phyloP scores from a whole-genome alignment of 2,797 vertebrate species.

The Poecilia velifera region DNA sequence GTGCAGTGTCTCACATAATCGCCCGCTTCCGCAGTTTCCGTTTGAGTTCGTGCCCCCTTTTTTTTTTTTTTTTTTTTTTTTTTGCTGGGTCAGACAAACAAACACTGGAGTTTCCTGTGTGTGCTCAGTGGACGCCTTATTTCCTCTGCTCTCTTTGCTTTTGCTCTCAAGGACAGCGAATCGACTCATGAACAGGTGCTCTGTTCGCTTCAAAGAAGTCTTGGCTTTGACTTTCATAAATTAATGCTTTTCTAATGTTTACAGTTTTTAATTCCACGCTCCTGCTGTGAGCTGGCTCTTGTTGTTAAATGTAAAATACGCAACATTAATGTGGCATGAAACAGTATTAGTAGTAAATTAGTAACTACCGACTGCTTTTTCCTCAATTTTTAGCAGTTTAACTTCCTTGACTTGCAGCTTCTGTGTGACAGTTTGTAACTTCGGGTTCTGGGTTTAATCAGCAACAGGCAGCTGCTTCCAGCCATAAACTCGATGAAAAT shows the following conservation, averaged over 20 bases:
- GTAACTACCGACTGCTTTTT: not conserved
- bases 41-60: slow-evolving; percentile 7
- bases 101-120: slow-evolving; percentile 50
- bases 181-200: slow-evolving; percentile 30
- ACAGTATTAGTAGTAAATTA: not conserved
- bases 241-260: not conserved
- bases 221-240: not conserved
- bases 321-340: not conserved
- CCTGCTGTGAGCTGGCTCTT: not conserved
- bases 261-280: not conserved
- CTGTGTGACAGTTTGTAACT: not conserved
- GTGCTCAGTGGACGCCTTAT: slow-evolving; percentile 20
- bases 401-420: not conserved
- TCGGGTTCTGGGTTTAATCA: not conserved
- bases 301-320: not conserved
- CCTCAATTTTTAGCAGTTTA: not conserved
- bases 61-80: slow-evolving; percentile 13
- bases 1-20: slow-evolving; percentile 26
- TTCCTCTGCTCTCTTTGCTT: slow-evolving; percentile 21
- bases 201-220: slow-evolving; percentile 5
- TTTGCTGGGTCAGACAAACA: slow-evolving; percentile 39
- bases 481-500: not conserved
- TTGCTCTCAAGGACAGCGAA: slow-evolving; percentile 10
- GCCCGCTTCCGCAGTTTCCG: slow-evolving; percentile 41
- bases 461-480: not conserved